Conservation (phyloP, 2,113 vertebrate species). For the Enhydra lutris region DNA sequence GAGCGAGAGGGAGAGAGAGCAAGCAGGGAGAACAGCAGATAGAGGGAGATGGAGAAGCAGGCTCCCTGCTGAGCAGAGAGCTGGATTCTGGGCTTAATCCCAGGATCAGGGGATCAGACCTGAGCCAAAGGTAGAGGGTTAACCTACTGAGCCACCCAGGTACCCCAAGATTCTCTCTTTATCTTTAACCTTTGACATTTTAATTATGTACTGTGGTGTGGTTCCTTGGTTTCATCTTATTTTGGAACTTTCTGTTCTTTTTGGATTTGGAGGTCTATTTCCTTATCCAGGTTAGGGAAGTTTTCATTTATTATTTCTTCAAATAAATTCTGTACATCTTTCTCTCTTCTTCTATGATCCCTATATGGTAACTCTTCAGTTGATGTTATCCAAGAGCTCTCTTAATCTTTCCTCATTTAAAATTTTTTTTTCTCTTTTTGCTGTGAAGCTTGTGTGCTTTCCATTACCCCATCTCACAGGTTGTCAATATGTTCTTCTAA, state of each 20-base stretch:
- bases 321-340: neutral
- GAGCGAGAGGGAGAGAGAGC: too few relatives aligned
- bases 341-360: neutral
- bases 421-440: neutral
- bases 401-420: neutral
- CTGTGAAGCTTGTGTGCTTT: neutral
- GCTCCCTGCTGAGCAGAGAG: too few relatives aligned
- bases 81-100: too few relatives aligned
- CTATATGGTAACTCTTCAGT: neutral
- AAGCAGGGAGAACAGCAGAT: too few relatives aligned
- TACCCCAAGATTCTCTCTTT: too few relatives aligned
- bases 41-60: too few relatives aligned
- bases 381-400: neutral
- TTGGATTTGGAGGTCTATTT: neutral
- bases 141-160: too few relatives aligned
- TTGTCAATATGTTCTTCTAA: neutral
- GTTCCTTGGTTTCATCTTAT: neutral
- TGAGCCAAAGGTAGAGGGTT: too few relatives aligned
- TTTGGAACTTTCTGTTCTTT: neutral
- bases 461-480: neutral
- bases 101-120: too few relatives aligned
- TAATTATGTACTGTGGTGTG: neutral
- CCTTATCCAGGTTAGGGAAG: neutral
- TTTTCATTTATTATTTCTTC: neutral
- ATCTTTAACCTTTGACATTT: too few relatives aligned